A percentile compares a stretch with the other conserved stretches of the same genome.
These are phyloP conservation scores for Luidia sarsii DNA, from an alignment of 53 echinoderm and acorn worm genomes.

Conservation along the genomic window DNA sequence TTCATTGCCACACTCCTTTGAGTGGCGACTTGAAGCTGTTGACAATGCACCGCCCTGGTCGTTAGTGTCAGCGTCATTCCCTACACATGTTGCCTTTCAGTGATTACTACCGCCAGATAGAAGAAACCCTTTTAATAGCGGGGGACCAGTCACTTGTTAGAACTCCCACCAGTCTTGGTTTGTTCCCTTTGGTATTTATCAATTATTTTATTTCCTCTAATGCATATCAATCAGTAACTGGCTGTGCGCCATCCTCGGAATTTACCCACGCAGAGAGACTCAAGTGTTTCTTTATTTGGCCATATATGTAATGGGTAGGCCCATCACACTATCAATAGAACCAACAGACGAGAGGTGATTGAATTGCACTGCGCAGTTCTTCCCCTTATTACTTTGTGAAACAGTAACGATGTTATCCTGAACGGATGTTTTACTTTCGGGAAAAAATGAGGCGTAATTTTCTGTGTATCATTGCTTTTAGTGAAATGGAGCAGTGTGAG, in stretches of 20 bases:
- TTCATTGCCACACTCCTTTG: too few species aligned
- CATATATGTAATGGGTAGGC: slow-evolving; percentile 21
- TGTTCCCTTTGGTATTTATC: slow-evolving; percentile 39
- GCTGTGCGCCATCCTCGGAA: background rate
- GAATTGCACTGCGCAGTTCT: slow-evolving; percentile 29
- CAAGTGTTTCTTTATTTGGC: slow-evolving; percentile 31
- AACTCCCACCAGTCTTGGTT: slow-evolving; percentile 3
- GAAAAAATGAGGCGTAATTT: slow-evolving; percentile 46
- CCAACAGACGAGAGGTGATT: slow-evolving; percentile 35
- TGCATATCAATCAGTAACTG: slow-evolving; percentile 46
- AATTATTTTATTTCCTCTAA: slow-evolving; percentile 52
- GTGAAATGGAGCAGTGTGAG: slow-evolving; percentile 46
- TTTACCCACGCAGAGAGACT: slow-evolving; percentile 22
- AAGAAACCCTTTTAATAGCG: too few species aligned
- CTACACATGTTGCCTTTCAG: too few species aligned
- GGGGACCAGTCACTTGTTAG: too few species aligned
- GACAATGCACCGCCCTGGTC: too few species aligned
- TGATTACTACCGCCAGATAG: too few species aligned
- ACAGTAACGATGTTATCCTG: slow-evolving; percentile 28
- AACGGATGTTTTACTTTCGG: slow-evolving; percentile 39
- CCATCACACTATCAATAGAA: too few species aligned
- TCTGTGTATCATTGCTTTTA: slow-evolving; percentile 58
- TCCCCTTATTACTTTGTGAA: slow-evolving; percentile 35
- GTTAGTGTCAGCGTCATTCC: too few species aligned
- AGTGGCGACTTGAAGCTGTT: too few species aligned